phyloP scores from a whole-genome alignment of 2,113 vertebrate species.

The Pelecanoides urinatrix region DNA sequence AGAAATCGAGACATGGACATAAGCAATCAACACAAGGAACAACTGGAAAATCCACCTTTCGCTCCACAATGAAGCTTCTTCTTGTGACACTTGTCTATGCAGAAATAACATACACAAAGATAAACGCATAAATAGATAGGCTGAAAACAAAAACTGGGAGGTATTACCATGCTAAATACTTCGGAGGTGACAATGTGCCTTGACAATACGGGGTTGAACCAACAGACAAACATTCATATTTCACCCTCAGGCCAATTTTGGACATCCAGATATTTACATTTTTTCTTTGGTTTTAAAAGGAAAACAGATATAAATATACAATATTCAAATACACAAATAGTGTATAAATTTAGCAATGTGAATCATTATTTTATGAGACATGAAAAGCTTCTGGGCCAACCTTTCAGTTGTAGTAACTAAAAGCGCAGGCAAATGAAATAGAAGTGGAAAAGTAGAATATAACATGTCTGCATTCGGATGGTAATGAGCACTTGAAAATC shows the following conservation, averaged over 20 bases:
- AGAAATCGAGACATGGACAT: fast-evolving
- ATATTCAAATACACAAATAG: neutral
- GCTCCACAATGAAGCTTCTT: neutral
- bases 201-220: neutral
- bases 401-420: neutral
- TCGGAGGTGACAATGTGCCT: neutral
- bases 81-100: neutral
- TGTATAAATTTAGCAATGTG: neutral
- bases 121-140: neutral
- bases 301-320: neutral
- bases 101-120: neutral
- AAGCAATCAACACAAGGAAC: neutral
- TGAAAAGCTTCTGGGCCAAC: neutral
- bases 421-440: neutral
- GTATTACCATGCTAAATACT: neutral
- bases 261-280: neutral
- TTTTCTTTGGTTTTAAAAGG: neutral
- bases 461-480: neutral
- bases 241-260: neutral
- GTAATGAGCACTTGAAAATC: neutral
- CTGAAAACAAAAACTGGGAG: neutral
- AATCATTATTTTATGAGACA: neutral
- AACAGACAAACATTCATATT: neutral
- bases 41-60: neutral
- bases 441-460: neutral